These are phyloP conservation scores for Ptychoptera contaminata DNA, from an alignment of 2,888 invertebrate species.

Conservation along the genomic window DNA sequence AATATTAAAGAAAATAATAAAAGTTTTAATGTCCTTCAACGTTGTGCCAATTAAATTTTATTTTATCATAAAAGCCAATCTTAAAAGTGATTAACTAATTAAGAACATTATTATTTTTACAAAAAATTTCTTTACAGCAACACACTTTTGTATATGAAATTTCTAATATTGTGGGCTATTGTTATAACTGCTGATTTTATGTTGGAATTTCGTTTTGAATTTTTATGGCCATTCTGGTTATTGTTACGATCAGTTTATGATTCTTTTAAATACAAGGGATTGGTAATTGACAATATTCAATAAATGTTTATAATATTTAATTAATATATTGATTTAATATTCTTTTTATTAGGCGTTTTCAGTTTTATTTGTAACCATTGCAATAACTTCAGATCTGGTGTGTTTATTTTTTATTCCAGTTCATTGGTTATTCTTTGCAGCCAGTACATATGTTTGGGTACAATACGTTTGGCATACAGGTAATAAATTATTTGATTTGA, in stretches of 20 bases:
- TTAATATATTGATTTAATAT: not conserved
- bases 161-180: constrained; percentile 86
- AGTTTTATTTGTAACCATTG: constrained; percentile 94
- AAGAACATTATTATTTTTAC: constrained; percentile 5
- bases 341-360: constrained; percentile 69
- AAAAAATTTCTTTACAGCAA: constrained; percentile 41
- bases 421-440: constrained; percentile 93
- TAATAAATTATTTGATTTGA: constrained; percentile 21
- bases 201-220: constrained; percentile 96
- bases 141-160: constrained; percentile 86
- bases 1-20: too few relatives aligned
- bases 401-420: constrained; percentile 98
- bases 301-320: not conserved
- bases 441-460: constrained; percentile 98
- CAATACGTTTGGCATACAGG: constrained; percentile 98
- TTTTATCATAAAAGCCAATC: too few relatives aligned
- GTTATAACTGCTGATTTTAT: constrained; percentile 92
- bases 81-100: too few relatives aligned
- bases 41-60: too few relatives aligned
- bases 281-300: constrained; percentile 43
- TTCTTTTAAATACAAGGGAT: constrained; percentile 94
- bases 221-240: constrained; percentile 97
- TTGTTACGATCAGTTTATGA: constrained; percentile 90
- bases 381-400: constrained; percentile 94
- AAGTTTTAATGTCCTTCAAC: too few relatives aligned